Percentiles rank a stretch among this genome's conserved stretches.
Evolutionary conservation across 2,797 vertebrate species (phyloP).

Genomic region (Potorous gilbertii): DNA sequence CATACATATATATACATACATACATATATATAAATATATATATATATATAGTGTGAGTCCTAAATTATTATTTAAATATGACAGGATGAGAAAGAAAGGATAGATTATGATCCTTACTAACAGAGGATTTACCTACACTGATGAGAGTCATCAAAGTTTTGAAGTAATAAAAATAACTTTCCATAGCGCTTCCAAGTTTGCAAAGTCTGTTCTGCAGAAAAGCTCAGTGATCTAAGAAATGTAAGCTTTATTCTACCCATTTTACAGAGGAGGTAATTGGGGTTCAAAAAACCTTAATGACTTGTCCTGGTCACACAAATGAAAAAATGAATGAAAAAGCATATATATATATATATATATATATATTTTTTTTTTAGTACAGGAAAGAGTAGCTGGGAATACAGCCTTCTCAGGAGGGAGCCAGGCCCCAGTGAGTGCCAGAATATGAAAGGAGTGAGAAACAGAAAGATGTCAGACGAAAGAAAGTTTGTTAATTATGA

Average conservation of each 20-base stretch:
- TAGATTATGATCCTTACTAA: neutral
- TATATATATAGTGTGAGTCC: constrained; percentile 60
- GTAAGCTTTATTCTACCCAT: neutral
- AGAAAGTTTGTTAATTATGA: too few relatives aligned
- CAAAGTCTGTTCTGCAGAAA: neutral
- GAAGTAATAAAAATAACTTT: neutral
- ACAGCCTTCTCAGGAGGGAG: too few relatives aligned
- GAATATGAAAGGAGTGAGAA: too few relatives aligned
- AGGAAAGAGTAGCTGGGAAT: too few relatives aligned
- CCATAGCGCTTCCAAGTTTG: neutral
- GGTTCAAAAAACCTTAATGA: neutral
- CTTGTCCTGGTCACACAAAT: neutral
- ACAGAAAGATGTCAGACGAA: too few relatives aligned
- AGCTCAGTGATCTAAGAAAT: neutral
- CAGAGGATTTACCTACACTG: neutral
- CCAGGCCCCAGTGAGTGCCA: too few relatives aligned
- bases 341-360: too few relatives aligned
- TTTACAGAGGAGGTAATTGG: neutral
- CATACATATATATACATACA: too few relatives aligned
- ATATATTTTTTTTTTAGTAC: too few relatives aligned
- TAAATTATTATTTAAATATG: constrained; percentile 34
- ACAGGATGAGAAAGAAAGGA: neutral
- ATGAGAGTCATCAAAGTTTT: neutral
- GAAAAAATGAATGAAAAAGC: neutral
- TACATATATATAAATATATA: too few relatives aligned